Base-by-base conservation (phyloP, 2,888 invertebrate genomes). In the Corbicula japonica region DNA sequence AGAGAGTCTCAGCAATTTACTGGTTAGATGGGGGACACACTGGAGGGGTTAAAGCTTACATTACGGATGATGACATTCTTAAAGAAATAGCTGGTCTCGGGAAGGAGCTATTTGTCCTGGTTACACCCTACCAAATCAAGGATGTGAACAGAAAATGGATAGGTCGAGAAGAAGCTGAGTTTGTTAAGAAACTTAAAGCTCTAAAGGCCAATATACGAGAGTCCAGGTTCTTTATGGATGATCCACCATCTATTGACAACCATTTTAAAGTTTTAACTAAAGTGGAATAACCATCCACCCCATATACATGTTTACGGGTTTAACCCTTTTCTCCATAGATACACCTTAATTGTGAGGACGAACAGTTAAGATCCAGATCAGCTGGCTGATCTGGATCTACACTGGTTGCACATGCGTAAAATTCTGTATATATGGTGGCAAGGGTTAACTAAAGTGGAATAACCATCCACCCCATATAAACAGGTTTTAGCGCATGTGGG, bases 1-100 rank as follows among this genome's bases (percentile, higher is more conserved):
- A 70, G 15, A 95, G 95, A 72, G 96, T 98, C 65, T 94, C 95
- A 84, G 95, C 95, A 83, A 96, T 98, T 95, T 97, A 96, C 94
- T 98, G 97, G 97, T 93, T 98, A 90, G 98, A 98, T 94, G 97
- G 97, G 1, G 98, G 98, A 0, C 98, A 98, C 94, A 96, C 96
- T n/a, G 98, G 98, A 21, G 96, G 96, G 0, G 96, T 96, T 92
- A 96, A 97, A 93, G 97, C 97, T 28, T 98, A 98, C 97, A 96
- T 98, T 86, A 97, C 97, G 0, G 95, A 97, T 1, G 94, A 95
- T 83, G 95, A 95, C 65, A 94, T 97, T 44, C 94, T 98, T 35
- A 95, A 96, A 92, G 96, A 96, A 0, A 95, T 98, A 65, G 95
- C 96, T 1, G 38, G 83, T 2, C 72, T 86, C 5, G 66, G 95